These are phyloP conservation scores for Scyliorhinus canicula DNA, from an alignment of 2,797 vertebrate genomes.

Conservation along the genomic window DNA sequence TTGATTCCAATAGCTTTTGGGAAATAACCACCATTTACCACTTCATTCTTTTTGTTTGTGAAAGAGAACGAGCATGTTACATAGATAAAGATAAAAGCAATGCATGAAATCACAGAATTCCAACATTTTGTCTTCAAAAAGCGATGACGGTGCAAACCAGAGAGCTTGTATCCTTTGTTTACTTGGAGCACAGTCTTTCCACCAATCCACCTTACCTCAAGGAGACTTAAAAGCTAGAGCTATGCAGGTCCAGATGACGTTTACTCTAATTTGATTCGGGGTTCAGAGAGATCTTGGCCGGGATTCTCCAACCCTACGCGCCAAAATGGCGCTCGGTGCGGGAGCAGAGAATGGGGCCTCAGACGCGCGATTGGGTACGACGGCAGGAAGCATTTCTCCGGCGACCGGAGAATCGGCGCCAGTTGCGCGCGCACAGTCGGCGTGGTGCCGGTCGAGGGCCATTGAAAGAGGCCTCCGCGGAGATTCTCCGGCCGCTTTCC, in stretches of 20 bases:
- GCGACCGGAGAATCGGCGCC: too few relatives aligned
- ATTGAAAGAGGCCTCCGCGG: too few relatives aligned
- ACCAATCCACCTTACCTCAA: neutral
- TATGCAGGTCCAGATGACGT: neutral
- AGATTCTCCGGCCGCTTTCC: too few relatives aligned
- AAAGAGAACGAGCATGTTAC: neutral
- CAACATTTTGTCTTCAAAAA: neutral
- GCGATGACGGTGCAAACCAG: too few relatives aligned
- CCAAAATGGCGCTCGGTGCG: too few relatives aligned
- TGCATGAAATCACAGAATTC: neutral
- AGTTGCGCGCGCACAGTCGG: too few relatives aligned
- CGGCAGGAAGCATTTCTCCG: too few relatives aligned
- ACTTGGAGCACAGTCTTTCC: neutral
- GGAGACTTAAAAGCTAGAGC: neutral
- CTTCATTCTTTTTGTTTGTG: neutral
- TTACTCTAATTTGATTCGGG: neutral
- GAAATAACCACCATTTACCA: neutral
- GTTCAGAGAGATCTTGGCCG: neutral
- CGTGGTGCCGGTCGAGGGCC: too few relatives aligned
- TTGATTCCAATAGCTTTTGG: neutral
- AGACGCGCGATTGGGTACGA: too few relatives aligned
- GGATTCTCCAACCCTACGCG: too few relatives aligned
- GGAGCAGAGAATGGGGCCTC: too few relatives aligned
- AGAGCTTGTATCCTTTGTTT: neutral
- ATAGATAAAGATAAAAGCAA: neutral